Evolutionary conservation across 2,888 invertebrate species (phyloP).

Genomic region (Lamellibrachia satsuma): DNA sequence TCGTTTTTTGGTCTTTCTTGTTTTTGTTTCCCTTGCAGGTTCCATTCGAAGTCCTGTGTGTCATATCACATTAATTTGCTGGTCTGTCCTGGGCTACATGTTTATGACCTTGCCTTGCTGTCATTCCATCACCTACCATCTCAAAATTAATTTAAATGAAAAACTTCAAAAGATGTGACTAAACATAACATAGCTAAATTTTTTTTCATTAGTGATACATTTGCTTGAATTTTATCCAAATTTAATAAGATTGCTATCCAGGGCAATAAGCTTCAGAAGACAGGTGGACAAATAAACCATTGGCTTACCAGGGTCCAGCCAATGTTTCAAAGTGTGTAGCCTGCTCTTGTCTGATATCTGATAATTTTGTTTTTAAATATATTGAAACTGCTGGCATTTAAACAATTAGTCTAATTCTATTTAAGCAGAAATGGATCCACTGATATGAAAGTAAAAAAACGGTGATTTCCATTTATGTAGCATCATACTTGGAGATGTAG

Average conservation of each 20-base stretch:
- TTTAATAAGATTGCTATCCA: background rate
- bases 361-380: background rate
- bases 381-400: background rate
- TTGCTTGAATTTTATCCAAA: background rate
- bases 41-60: background rate
- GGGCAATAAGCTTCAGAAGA: background rate
- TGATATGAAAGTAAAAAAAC: too few relatives aligned
- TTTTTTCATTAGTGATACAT: background rate
- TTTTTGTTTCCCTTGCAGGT: background rate
- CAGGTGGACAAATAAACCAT: background rate
- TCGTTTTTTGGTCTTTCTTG: too few relatives aligned
- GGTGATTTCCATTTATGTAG: too few relatives aligned
- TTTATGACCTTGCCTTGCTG: background rate
- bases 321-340: background rate
- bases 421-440: too few relatives aligned
- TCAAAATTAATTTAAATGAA: background rate
- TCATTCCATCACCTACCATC: background rate
- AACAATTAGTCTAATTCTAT: background rate
- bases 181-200: background rate
- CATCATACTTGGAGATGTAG: too few relatives aligned
- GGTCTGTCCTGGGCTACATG: background rate
- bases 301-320: background rate
- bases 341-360: background rate
- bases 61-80: background rate
- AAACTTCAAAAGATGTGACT: background rate